Evolutionary conservation across 2,888 invertebrate species (phyloP).

Genomic region (Eudasyphora cyanicolor): DNA sequence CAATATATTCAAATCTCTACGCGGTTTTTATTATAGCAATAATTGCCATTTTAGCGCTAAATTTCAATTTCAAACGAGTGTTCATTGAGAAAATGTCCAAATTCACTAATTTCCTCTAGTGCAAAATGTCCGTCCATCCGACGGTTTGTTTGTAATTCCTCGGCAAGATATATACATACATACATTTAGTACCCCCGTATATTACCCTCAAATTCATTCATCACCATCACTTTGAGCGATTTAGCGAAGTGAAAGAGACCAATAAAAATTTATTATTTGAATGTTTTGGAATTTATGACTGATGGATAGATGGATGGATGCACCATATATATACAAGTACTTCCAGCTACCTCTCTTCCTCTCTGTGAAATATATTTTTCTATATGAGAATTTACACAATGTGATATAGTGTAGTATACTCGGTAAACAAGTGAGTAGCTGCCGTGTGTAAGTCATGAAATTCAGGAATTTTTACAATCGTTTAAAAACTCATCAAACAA

Average conservation of each 20-base stretch:
- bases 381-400: neutral
- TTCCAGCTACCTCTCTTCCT: too few relatives aligned
- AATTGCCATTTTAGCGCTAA: constrained; percentile 24
- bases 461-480: constrained; percentile 75
- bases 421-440: constrained; percentile 14
- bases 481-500: constrained; percentile 80
- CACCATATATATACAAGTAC: neutral
- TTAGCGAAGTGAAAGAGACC: constrained; percentile 40
- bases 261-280: constrained; percentile 58
- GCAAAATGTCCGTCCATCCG: neutral
- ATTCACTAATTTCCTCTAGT: constrained; percentile 7
- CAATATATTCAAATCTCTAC: neutral
- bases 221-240: constrained; percentile 46
- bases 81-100: constrained; percentile 17
- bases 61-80: constrained; percentile 7
- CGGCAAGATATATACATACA: neutral
- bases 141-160: neutral
- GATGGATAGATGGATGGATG: neutral
- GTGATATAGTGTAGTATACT: too few relatives aligned
- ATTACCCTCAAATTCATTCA: constrained; percentile 22
- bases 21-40: constrained; percentile 19
- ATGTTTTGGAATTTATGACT: constrained; percentile 26
- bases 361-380: too few relatives aligned
- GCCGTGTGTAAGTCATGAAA: constrained; percentile 21
- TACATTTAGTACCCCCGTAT: neutral